phyloP scores from a whole-genome alignment of 2,113 vertebrate genomes.

The Lethenteron camtschaticum region DNA sequence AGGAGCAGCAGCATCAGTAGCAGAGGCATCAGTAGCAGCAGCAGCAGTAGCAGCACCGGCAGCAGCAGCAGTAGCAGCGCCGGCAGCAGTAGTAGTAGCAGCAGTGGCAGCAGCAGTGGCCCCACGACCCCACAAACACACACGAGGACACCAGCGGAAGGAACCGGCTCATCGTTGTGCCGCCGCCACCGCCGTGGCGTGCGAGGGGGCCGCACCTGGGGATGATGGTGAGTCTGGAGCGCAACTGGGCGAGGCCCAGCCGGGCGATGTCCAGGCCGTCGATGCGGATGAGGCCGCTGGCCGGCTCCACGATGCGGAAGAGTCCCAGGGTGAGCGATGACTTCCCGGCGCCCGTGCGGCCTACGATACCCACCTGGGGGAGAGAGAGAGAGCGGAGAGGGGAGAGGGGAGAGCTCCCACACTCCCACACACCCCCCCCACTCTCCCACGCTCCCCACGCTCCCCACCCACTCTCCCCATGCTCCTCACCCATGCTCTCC shows the following conservation, averaged over 20 bases:
- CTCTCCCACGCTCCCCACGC: no score
- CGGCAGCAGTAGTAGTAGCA: neutral
- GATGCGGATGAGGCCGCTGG: conserved; percentile 52
- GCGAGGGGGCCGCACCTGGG: conserved; percentile 30
- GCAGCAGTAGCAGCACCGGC: neutral
- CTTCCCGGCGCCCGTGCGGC: conserved; percentile 78
- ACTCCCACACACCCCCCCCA: no score
- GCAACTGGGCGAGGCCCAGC: conserved; percentile 62
- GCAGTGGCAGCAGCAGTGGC: no score
- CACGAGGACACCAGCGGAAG: no score
- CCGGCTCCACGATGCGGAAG: conserved; percentile 72
- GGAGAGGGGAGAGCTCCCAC: no score
- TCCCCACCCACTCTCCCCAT: no score
- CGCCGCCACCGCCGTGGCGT: no score
- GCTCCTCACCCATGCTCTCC: no score
- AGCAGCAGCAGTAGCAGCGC: neutral
- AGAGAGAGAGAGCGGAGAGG: neutral
- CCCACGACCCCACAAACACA: no score
- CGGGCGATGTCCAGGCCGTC: conserved; percentile 53
- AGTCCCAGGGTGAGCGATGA: conserved; percentile 69
- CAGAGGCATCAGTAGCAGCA: neutral
- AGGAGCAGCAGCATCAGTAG: neutral
- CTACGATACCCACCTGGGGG: conserved; percentile 72
- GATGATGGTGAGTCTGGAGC: conserved; percentile 80
- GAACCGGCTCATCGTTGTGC: no score